Conservation (phyloP, 2,888 invertebrate species). For the Seira ritae region DNA sequence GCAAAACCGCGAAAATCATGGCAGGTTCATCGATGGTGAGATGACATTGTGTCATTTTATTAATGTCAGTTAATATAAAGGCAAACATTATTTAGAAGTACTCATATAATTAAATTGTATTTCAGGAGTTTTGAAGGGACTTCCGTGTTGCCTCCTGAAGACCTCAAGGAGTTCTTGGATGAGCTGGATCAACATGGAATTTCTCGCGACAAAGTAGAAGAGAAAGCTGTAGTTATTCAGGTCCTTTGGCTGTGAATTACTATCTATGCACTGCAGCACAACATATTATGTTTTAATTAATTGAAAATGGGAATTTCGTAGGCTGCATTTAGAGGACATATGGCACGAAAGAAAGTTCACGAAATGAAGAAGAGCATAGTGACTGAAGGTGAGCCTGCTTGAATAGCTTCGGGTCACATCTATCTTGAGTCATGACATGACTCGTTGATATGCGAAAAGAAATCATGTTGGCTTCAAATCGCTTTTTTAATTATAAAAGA, state of each 20-base stretch:
- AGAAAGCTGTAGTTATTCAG: conserved; percentile 4
- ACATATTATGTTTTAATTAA: neutral
- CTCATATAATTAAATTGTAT: conserved; percentile 58
- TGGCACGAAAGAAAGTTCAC: conserved; percentile 51
- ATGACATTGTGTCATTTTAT: too few relatives aligned
- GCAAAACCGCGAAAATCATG: too few relatives aligned
- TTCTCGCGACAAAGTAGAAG: conserved; percentile 36
- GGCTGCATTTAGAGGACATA: conserved; percentile 63
- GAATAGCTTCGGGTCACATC: too few relatives aligned
- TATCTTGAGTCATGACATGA: neutral
- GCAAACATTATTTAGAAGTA: conserved; percentile 14
- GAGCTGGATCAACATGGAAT: conserved; percentile 31
- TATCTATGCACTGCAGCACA: neutral
- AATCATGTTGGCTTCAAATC: neutral
- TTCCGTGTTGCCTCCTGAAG: conserved; percentile 44
- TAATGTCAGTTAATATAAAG: too few relatives aligned
- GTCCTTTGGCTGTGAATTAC: neutral
- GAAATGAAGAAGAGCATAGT: conserved; percentile 2
- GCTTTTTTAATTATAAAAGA: neutral
- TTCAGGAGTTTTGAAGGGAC: conserved; percentile 59
- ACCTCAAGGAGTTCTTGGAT: conserved; percentile 55
- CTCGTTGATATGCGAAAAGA: neutral
- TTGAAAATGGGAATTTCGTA: conserved; percentile 7
- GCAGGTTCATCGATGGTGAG: too few relatives aligned
- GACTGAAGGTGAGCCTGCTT: neutral